phyloP scores from a whole-genome alignment of 2,888 invertebrate species.

The Ennomos erosarius region DNA sequence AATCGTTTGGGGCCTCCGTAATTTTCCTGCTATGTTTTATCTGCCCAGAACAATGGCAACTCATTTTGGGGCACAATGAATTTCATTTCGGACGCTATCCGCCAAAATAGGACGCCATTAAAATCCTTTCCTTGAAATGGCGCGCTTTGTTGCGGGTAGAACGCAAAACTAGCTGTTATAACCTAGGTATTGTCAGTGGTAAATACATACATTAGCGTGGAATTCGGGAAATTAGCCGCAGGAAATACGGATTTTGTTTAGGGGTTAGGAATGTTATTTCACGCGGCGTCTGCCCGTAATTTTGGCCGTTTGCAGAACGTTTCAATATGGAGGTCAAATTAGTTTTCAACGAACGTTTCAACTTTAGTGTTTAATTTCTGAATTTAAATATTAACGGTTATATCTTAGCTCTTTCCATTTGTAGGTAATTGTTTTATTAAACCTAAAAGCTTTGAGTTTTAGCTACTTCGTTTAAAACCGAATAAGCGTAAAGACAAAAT shows the following conservation, averaged over 20 bases:
- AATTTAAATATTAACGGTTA: too few relatives aligned
- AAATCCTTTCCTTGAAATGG: slow-evolving; percentile 58
- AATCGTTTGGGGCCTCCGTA: slow-evolving; percentile 65
- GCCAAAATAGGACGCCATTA: slow-evolving; percentile 73
- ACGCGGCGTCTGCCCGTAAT: slow-evolving; percentile 11
- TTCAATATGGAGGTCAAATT: slow-evolving; percentile 14
- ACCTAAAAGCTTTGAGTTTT: too few relatives aligned
- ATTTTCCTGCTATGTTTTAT: slow-evolving; percentile 82
- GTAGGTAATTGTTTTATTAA: too few relatives aligned
- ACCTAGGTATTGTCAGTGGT: slow-evolving; percentile 41
- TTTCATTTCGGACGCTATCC: slow-evolving; percentile 73
- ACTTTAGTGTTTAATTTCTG: too few relatives aligned
- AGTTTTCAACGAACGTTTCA: background rate
- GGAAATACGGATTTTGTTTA: slow-evolving; percentile 29
- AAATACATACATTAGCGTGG: slow-evolving; percentile 40
- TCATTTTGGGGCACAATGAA: slow-evolving; percentile 80
- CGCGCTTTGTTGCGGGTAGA: slow-evolving; percentile 39
- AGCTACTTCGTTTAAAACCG: too few relatives aligned
- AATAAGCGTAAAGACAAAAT: too few relatives aligned
- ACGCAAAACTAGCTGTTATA: slow-evolving; percentile 40
- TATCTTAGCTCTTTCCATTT: too few relatives aligned
- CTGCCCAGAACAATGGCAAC: slow-evolving; percentile 71
- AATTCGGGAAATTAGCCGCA: slow-evolving; percentile 37
- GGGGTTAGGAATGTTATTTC: slow-evolving; percentile 8
- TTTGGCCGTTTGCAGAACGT: slow-evolving; percentile 4